Evolutionary conservation across 2,888 invertebrate genomes (phyloP).

Genomic region (Choreutis nemorana): DNA sequence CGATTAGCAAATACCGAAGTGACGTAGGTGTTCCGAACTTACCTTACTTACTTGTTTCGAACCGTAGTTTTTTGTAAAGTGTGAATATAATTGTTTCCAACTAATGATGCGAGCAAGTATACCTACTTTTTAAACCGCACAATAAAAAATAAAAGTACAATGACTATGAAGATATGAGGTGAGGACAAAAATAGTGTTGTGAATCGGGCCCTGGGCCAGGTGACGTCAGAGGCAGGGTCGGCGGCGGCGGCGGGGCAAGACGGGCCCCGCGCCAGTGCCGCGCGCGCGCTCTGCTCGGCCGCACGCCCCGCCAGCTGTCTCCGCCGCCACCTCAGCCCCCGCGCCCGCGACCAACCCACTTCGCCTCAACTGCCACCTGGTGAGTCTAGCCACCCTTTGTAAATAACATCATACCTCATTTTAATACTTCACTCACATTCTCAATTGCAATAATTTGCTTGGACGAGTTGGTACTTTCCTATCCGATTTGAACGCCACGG

Average conservation of each 20-base stretch:
- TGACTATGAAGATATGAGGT: conserved; percentile 62
- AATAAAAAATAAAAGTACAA: no score
- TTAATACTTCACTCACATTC: conserved; percentile 15
- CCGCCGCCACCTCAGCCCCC: conserved; percentile 23
- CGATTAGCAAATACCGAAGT: no score
- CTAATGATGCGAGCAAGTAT: no score
- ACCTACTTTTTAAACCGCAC: no score
- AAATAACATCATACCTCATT: conserved; percentile 11
- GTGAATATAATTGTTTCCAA: no score
- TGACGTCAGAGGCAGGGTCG: conserved; percentile 62
- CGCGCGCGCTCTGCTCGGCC: conserved; percentile 61
- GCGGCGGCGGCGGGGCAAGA: conserved; percentile 57
- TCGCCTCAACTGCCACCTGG: conserved; percentile 22
- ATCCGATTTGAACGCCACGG: no score
- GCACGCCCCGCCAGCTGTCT: conserved; percentile 23
- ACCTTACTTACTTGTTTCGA: no score
- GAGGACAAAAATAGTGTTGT: conserved; percentile 60
- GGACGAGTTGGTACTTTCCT: no score
- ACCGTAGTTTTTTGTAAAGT: no score
- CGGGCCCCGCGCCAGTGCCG: conserved; percentile 66
- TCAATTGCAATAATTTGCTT: conserved; percentile 33
- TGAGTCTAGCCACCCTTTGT: conserved; percentile 23
- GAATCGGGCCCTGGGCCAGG: conserved; percentile 63
- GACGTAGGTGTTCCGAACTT: no score
- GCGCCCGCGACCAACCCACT: conserved; percentile 20